phyloP scores from a whole-genome alignment of 1,140 invertebrate species.

The fruit fly (Drosophila melanogaster) region Release_6_plus_ISO1_MT NT_033777.3:9813001-9813500 shows the following conservation, averaged over 20 bases:
- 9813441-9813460: conserved; percentile 17
- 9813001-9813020: conserved; percentile 39
- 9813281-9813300: conserved; percentile 44
- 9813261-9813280: conserved; percentile 37
- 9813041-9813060: background rate
- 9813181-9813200: too few relatives aligned
- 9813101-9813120: too few relatives aligned
- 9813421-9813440: conserved; percentile 86
- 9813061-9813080: background rate
- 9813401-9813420: conserved; percentile 57
- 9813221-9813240: conserved; percentile 18
- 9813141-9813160: too few relatives aligned
- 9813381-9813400: conserved; percentile 60
- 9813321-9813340: conserved; percentile 34
- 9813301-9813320: conserved; percentile 25
- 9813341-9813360: conserved; percentile 58
- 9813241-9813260: conserved; percentile 12
- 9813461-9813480: conserved; percentile 20
- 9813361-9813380: conserved; percentile 51
- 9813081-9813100: too few relatives aligned
- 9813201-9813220: background rate
- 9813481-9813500: conserved; percentile 87
- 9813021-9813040: conserved; percentile 25
- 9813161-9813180: too few relatives aligned
- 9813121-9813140: too few relatives aligned